Conservation (phyloP, 2,113 vertebrate species). For the Gambusia holbrooki region DNA sequence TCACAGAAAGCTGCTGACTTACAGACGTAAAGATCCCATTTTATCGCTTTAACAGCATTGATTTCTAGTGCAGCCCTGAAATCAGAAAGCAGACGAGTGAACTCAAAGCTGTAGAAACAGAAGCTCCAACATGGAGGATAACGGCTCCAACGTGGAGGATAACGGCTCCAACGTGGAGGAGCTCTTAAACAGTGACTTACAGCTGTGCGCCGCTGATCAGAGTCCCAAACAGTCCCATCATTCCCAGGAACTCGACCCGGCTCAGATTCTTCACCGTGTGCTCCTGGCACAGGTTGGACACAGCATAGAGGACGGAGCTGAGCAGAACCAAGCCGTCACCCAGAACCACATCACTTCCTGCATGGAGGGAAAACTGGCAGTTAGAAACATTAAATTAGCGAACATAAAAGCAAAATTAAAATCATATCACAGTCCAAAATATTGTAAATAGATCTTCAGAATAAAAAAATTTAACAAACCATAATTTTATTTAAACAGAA, state of each 20-base stretch:
- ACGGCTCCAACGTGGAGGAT: no score
- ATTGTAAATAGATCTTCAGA: no score
- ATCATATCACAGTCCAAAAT: no score
- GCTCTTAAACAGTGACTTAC: constrained; percentile 78
- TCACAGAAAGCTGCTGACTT: constrained; percentile 36
- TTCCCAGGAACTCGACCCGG: constrained; percentile 93
- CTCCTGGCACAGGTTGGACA: constrained; percentile 95
- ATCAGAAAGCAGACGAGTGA: neutral
- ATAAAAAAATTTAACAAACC: no score
- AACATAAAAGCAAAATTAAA: no score
- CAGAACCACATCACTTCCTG: constrained; percentile 86
- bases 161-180: neutral
- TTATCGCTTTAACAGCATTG: constrained; percentile 77
- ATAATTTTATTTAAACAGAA: no score
- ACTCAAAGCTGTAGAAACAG: neutral
- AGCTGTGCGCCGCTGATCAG: constrained; percentile 92
- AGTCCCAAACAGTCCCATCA: constrained; percentile 96
- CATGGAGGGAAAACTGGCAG: neutral
- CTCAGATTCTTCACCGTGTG: constrained; percentile 95
- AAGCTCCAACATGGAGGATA: no score
- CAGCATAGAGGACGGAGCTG: constrained; percentile 89
- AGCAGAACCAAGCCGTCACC: constrained; percentile 92
- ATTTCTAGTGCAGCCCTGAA: constrained; percentile 87
- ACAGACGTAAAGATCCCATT: constrained; percentile 86
- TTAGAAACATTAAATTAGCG: neutral